Evolutionary conservation across 2,113 vertebrate species (phyloP), one percentile per base, ranked within the genome.

Genomic region (Nannobrachium achirus): DNA sequence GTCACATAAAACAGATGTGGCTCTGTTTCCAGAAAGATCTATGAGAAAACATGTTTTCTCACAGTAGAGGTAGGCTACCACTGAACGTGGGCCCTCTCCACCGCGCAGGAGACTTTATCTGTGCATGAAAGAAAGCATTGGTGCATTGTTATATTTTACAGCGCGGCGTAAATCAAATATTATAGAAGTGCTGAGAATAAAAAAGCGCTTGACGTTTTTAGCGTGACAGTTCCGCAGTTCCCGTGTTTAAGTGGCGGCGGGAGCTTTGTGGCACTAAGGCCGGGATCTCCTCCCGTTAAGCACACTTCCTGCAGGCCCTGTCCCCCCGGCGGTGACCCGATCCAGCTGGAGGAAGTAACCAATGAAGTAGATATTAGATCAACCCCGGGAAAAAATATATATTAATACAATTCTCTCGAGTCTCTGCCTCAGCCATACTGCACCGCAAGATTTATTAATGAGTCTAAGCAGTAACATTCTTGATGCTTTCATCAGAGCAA

Each of bases 1-100:
- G 81, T 81, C 76, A 82, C 86, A 66, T 79, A 85, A 90, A 91
- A 83, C 89, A 92, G 91, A 91, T 91, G 90, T 89, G 73, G 62
- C 57, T 56, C 61, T 76, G 49, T 71, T 66, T 80, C 57, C 66
- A 75, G 71, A 79, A 68, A 79, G 50, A 71, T 66, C 56, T 61
- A 61, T 79, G 74, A 76, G 41, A 80, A 76, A 83, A 75, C 51
- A 46, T 64, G 76, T 46, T 33, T 55, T 72, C 71, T 77, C 57
- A 18, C 53, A 44, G 40, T 48, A 66, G 56, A 58, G 53, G n/a
- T n/a, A n/a, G n/a, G n/a, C 55, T 58, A 69, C 0, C 25, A 66
- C 53, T 69, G 50, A 53, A 18, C 66, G 48, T n/a, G 4, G 67
- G 49, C 69, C 48, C n/a, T 71, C n/a, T 71, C 8, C 49, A 78